Evolutionary conservation across 1,140 invertebrate species (phyloP), one percentile per base, ranked within the genome.

Genomic region (Stegodyphus mimosarum): DNA sequence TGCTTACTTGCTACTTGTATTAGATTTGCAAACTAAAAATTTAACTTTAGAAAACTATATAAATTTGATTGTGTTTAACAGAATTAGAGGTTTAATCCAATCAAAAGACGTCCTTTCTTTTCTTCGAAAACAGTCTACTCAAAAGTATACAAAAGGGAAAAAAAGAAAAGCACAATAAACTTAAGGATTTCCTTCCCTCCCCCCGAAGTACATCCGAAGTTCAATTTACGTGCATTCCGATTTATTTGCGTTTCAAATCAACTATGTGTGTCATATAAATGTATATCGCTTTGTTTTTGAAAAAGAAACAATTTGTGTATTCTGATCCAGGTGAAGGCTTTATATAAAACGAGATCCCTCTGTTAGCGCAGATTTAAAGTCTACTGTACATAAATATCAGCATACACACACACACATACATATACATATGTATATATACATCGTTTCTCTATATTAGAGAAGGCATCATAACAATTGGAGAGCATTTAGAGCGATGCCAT

Each of bases 201-300:
- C 33, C 33, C 33, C 9, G 15, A 60, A 60, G 55, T 15, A 5
- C 9, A 60, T 52, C 55, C n/a, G 53, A 64, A 74, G 70, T 83
- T 83, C 79, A 83, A 83, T 83, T 74, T 83, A 74, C 71, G 63
- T 83, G 55, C 79, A 50, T 83, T 74, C 66, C 79, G 69, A 83
- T 83, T 83, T 83, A 74, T 83, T 83, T 83, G 60, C 55, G 48
- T 83, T 83, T 74, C 79, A 74, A 83, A 83, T 83, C 79, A 83
- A 66, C 79, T 17, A 72, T 53, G 53, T 83, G 18, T 52, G 71
- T 66, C 70, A 48, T 33, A 60, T 10, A 50, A 18, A n/a, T 74
- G n/a, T 74, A 50, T 64, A 50, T n/a, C 78, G 15, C 11, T 55
- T 13, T 55, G 49, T 80, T 69, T 52, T 60, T 50, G 18, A 4